Conservation (phyloP, 1,140 invertebrate genomes). For the Glomeris maerens region DNA sequence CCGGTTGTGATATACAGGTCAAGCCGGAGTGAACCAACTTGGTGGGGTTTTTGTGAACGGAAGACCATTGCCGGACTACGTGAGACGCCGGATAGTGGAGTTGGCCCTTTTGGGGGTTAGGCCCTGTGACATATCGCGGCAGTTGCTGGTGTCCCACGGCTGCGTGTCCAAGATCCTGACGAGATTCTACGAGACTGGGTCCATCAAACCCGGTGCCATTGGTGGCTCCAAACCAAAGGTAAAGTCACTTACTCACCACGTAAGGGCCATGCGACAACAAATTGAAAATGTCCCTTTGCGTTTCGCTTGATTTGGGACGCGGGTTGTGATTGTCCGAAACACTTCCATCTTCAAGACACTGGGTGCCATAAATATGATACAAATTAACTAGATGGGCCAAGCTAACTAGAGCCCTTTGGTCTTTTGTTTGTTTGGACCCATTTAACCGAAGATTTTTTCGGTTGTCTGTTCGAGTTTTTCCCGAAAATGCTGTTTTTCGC, state of each 20-base stretch:
- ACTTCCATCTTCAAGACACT: neutral
- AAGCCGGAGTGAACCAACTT: constrained; percentile 92
- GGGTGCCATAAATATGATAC: too few relatives aligned
- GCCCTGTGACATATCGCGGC: constrained; percentile 89
- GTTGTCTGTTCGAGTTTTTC: too few relatives aligned
- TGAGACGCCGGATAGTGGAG: constrained; percentile 85
- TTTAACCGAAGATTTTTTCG: too few relatives aligned
- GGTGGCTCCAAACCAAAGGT: constrained; percentile 85
- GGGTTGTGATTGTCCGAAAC: neutral
- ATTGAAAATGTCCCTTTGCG: neutral
- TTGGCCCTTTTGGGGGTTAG: constrained; percentile 71
- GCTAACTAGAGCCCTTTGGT: too few relatives aligned
- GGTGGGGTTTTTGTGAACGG: constrained; percentile 97
- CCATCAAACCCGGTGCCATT: constrained; percentile 77
- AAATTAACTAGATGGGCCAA: too few relatives aligned
- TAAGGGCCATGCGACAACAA: neutral
- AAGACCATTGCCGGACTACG: constrained; percentile 78
- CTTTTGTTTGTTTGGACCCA: too few relatives aligned
- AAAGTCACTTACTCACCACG: constrained; percentile 15
- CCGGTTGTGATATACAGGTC: too few relatives aligned
- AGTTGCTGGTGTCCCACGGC: constrained; percentile 87
- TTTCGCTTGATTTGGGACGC: neutral
- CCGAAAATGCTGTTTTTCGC: too few relatives aligned
- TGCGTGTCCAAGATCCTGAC: constrained; percentile 95
- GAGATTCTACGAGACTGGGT: constrained; percentile 87